Base-by-base conservation (phyloP, 1,140 invertebrate species). In the Piezodorus guildinii region DNA sequence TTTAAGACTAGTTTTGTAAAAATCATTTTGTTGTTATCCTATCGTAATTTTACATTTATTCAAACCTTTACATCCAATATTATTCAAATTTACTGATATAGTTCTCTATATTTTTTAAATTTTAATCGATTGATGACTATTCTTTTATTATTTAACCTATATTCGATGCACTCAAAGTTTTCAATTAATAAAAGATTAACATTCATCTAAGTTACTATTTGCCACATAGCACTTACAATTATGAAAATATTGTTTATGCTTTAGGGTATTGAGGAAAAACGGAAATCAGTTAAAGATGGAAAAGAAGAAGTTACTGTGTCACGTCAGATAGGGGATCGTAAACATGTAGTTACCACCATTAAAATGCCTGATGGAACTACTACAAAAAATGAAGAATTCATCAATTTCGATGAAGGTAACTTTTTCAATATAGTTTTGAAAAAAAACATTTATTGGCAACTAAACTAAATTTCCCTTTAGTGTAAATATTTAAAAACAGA, bases 331-430 rank as follows among this genome's bases (percentile, higher is more conserved):
- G 52, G 23, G 2, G 52, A 25, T 4, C 19, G 3, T 19, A 56
- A 25, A 23, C 52, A 56, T 25, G 9, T 56, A 16, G 15, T 56
- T 25, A 56, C 52, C 14, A 56, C 15, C 1, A 23, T 16, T 23
- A 56, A 21, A 56, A 19, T 56, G 19, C 52, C 52, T 14, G 52
- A 56, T 56, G 52, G 19, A 25, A 9, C 52, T 1, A 56, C 21
- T 9, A 23, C 19, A 56, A 25, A 16, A 21, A 21, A 9, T 56
- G 19, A 56, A 15, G 19, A 56, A 25, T 56, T 56, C 23, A 56
- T 56, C 27, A 56, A 56, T 25, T 23, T 56, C 9, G 52, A 56
- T 56, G 52, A 56, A 56, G 17, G 52, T 56, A 54, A 21, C 15
- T 6, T n/a, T 19, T 19, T 49, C 10, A n/a, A 21, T 19, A 4